Percentiles rank a stretch among this genome's conserved stretches.
Evolutionary conservation across 2,113 vertebrate species (phyloP).

Genomic region (Mesoclemmys tuberculata): DNA sequence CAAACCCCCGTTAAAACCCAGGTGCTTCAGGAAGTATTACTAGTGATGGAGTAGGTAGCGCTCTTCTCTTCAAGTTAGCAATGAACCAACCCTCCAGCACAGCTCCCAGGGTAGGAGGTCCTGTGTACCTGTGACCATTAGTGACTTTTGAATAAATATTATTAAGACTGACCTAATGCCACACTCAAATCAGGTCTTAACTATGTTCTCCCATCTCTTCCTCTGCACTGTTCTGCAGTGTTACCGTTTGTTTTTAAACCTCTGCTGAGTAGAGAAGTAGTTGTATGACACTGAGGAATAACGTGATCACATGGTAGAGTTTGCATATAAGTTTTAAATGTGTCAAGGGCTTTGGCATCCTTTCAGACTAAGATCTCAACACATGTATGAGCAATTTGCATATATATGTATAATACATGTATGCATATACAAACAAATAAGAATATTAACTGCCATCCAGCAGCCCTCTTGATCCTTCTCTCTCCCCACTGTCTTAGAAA

Average conservation of each 20-base stretch:
- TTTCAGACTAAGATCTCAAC: neutral
- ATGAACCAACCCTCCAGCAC: neutral
- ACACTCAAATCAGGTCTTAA: neutral
- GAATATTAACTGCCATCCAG: no score
- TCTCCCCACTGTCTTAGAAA: neutral
- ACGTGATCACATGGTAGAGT: accelerated
- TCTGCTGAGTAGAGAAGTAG: neutral
- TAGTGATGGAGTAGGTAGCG: neutral
- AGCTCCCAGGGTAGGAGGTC: neutral
- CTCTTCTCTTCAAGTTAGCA: neutral
- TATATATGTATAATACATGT: accelerated
- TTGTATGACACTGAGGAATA: accelerated
- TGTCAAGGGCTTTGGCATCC: neutral
- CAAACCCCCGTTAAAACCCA: neutral
- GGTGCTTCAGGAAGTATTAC: neutral
- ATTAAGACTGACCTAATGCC: neutral
- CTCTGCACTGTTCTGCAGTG: neutral
- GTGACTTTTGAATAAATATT: neutral
- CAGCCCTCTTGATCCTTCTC: neutral
- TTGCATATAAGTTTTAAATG: neutral
- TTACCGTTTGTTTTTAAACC: neutral
- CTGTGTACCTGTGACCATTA: neutral
- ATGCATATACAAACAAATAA: neutral
- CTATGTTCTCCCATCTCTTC: neutral
- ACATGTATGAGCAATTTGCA: neutral